Conservation (phyloP, 2,888 invertebrate genomes). For the Adelphocoris suturalis region DNA sequence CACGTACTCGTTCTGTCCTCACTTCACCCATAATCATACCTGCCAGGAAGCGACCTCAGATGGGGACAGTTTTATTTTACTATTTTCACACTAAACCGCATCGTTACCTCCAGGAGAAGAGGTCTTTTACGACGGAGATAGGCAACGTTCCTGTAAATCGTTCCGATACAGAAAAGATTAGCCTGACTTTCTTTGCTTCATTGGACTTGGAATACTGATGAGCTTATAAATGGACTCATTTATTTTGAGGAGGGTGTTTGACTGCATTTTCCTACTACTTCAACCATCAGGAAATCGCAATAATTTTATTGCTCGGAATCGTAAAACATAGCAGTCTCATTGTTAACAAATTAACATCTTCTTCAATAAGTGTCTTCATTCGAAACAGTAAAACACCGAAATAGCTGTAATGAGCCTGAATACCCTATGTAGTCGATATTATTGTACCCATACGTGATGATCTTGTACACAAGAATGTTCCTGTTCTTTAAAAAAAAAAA, state of each 20-base stretch:
- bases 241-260: neutral
- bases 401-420: no score
- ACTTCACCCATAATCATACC: conserved; percentile 60
- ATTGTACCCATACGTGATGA: no score
- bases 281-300: no score
- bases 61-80: conserved; percentile 33
- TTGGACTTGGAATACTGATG: neutral
- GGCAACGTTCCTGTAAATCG: conserved; percentile 17
- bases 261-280: no score
- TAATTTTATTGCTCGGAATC: no score
- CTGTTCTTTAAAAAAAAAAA: no score
- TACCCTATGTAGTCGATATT: no score
- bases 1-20: conserved; percentile 57
- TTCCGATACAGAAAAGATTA: conserved; percentile 2
- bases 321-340: no score
- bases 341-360: no score
- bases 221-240: neutral
- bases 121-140: conserved; percentile 19
- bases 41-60: neutral
- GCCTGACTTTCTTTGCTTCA: conserved; percentile 8
- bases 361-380: no score
- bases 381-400: no score
- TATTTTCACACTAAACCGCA: conserved; percentile 41
- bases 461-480: no score
- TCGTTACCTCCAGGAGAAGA: neutral